These are phyloP conservation scores for Nomada fabriciana DNA, from an alignment of 2,888 invertebrate genomes.

Conservation along the genomic window DNA sequence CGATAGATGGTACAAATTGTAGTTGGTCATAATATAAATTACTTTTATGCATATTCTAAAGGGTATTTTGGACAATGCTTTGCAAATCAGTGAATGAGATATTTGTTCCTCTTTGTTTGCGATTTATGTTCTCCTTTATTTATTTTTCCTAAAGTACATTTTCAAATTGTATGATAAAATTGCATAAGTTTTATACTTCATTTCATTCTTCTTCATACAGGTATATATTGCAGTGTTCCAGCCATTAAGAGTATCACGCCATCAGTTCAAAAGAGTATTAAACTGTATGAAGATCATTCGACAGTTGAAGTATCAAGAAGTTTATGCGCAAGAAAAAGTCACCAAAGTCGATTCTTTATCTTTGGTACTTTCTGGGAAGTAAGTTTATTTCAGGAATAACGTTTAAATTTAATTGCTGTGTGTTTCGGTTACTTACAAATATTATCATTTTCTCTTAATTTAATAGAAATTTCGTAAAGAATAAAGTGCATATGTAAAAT, in stretches of 20 bases:
- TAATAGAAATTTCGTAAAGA: background rate
- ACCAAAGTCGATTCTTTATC: constrained; percentile 95
- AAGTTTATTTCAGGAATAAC: constrained; percentile 84
- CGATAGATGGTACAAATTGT: background rate
- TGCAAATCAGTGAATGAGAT: background rate
- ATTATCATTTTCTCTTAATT: background rate
- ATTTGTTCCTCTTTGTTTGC: background rate
- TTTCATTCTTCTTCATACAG: constrained; percentile 84
- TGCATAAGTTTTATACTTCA: constrained; percentile 55
- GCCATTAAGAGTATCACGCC: constrained; percentile 92
- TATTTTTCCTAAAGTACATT: constrained; percentile 13
- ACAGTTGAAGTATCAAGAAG: constrained; percentile 92
- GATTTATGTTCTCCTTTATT: constrained; percentile 6
- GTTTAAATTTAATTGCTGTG: background rate
- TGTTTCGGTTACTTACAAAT: background rate
- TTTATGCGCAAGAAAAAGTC: constrained; percentile 95
- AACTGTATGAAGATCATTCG: constrained; percentile 93
- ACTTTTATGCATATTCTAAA: background rate
- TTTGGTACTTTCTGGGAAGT: constrained; percentile 94
- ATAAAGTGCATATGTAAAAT: background rate
- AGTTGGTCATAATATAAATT: background rate
- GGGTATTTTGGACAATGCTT: background rate
- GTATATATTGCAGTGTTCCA: constrained; percentile 93
- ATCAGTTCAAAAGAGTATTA: constrained; percentile 92
- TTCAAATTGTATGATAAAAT: constrained; percentile 4